Base-by-base conservation (phyloP, 2,113 vertebrate species). In the Pristiophorus japonicus region DNA sequence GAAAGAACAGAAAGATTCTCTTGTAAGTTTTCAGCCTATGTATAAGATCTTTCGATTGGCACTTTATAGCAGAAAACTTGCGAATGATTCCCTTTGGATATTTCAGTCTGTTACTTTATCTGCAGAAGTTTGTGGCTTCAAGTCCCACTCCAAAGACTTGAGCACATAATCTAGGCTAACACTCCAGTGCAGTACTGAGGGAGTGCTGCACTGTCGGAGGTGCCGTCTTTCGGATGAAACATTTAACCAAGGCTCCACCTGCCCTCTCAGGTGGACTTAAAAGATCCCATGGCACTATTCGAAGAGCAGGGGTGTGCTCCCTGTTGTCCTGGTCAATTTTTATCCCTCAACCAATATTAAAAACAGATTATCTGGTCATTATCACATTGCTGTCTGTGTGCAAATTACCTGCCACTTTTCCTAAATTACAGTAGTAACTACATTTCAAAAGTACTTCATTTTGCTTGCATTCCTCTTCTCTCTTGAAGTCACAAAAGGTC, bases 1-100 rank as follows among this genome's bases (percentile, higher is more conserved):
- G 96, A n/a, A 94, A 94, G 95, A 55, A 96, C 90, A 96, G 42
- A 95, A 84, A 90, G 51, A 85, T 78, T 51, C n/a, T n/a, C 47
- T 22, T 47, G 70, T 73, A 7, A 95, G 51, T 95, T 75, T 93
- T 66, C 91, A 90, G 87, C 51, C 51, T 12, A 34, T 55, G 12
- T 51, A 30, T 1, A 90, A 3, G 30, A 90, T 1, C 51, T 34
- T 90, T 59, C 3, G 14, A 90, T 59, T 90, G 47, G 55, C 51
- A 16, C 6, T 59, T 11, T 55, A 30, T 59, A 16, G 27, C 12
- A 34, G 47, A 59, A 59, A 90, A 27, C 0, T 16, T 59, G 51
- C 30, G n/a, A 55, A 90, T 59, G 3, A 59, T n/a, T 90, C 87
- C 70, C 87, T 59, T 59, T 59, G 27, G 24, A 55, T 30, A 20